Percentiles rank a stretch among this genome's conserved stretches.
phyloP scores from a whole-genome alignment of 2,888 invertebrate species.

The Oxyteleia sp. region DNA sequence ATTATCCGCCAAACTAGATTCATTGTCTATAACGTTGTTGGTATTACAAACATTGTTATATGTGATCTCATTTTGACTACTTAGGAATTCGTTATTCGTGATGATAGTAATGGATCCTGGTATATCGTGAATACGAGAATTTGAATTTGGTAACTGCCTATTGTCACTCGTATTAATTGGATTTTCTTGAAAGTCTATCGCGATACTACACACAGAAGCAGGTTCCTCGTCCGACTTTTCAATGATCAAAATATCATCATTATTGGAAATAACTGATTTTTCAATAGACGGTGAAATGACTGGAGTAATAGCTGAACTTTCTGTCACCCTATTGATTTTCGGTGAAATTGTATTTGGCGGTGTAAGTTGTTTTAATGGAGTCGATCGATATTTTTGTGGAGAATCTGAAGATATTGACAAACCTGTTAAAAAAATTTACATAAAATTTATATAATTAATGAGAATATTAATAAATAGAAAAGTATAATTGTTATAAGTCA shows the following conservation, averaged over 20 bases:
- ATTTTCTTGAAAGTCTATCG: constrained; percentile 77
- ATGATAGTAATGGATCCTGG: constrained; percentile 2
- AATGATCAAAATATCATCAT: constrained; percentile 82
- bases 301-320: constrained; percentile 56
- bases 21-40: not conserved
- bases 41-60: constrained; percentile 1
- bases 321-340: constrained; percentile 81
- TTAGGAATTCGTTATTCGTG: constrained; percentile 11
- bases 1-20: not conserved
- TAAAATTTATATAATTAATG: constrained; percentile 1
- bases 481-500: too few species aligned
- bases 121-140: not conserved
- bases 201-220: constrained; percentile 80
- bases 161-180: constrained; percentile 33
- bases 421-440: constrained; percentile 76
- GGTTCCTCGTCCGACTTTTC: constrained; percentile 80
- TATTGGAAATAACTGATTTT: constrained; percentile 18
- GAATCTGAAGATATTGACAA: constrained; percentile 85
- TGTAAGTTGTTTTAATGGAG: constrained; percentile 79
- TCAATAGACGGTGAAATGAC: constrained; percentile 2
- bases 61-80: not conserved
- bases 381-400: constrained; percentile 80
- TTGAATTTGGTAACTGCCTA: not conserved
- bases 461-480: too few species aligned
- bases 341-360: constrained; percentile 81